Evolutionary conservation across 2,113 vertebrate genomes (phyloP).

Genomic region (Macrotus californicus): DNA sequence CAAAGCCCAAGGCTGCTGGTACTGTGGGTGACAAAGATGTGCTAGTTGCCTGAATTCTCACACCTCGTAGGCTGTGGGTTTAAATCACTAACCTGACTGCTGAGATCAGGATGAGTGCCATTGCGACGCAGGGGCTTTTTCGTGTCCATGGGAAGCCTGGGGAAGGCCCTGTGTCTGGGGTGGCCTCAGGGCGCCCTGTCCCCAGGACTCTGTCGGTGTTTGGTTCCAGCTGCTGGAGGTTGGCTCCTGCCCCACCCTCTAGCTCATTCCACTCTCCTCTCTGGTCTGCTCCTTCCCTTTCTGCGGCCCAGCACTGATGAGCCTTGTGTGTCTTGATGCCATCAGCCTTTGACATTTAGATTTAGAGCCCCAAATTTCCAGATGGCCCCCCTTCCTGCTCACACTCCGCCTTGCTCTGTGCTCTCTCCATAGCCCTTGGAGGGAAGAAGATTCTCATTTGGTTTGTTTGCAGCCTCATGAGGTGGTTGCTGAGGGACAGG

Average conservation of each 20-base stretch:
- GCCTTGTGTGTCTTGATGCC: not conserved
- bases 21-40: not conserved
- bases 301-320: not conserved
- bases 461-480: not conserved
- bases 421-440: not conserved
- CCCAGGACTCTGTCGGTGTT: not conserved
- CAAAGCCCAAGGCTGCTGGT: not conserved
- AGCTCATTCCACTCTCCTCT: not conserved
- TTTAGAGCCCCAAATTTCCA: not conserved
- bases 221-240: not conserved
- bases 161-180: not conserved
- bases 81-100: not conserved
- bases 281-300: not conserved
- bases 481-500: not conserved
- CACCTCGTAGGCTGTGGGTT: not conserved
- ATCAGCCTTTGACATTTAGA: not conserved
- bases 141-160: no score
- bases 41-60: not conserved
- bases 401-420: not conserved
- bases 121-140: not conserved
- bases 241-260: not conserved
- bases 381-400: not conserved
- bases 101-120: not conserved
- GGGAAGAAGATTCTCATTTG: not conserved
- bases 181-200: not conserved